These are phyloP conservation scores for Mnemiopsis leidyi DNA, from an alignment of 37 sponge, comb jelly and placozoan genomes.

Conservation along the genomic window DNA sequence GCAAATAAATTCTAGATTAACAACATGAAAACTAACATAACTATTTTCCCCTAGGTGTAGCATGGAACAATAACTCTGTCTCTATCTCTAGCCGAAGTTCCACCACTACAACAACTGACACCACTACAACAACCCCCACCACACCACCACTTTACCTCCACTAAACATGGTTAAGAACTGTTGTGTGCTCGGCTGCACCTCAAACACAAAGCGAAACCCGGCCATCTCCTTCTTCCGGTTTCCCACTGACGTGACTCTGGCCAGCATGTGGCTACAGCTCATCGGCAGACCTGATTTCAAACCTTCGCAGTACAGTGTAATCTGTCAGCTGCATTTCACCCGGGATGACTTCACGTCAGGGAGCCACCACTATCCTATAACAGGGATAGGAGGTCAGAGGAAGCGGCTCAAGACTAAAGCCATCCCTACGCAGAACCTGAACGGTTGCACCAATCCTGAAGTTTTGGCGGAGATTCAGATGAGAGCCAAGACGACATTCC, in stretches of 20 bases:
- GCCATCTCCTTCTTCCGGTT: slow-evolving; percentile 54
- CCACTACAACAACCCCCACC: too few relatives aligned
- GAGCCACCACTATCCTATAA: slow-evolving; percentile 29
- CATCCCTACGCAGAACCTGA: slow-evolving; percentile 46
- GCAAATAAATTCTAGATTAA: too few relatives aligned
- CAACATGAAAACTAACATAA: too few relatives aligned
- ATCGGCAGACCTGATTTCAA: slow-evolving; percentile 42
- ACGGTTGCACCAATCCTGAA: slow-evolving; percentile 22
- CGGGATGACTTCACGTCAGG: slow-evolving; percentile 43
- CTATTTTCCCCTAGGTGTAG: not conserved
- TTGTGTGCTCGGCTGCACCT: slow-evolving; percentile 38
- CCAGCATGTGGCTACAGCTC: slow-evolving; percentile 51
- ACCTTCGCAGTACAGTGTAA: slow-evolving; percentile 50
- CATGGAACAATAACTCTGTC: not conserved
- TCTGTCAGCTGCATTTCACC: slow-evolving; percentile 43
- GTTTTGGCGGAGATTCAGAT: slow-evolving; percentile 34
- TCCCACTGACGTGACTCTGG: slow-evolving; percentile 21
- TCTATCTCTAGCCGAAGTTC: too few relatives aligned
- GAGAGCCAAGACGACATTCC: slow-evolving; percentile 7
- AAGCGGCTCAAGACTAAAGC: slow-evolving; percentile 35
- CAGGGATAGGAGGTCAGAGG: slow-evolving; percentile 33
- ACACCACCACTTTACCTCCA: not conserved
- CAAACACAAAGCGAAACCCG: slow-evolving; percentile 45
- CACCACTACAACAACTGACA: too few relatives aligned
- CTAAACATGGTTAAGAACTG: slow-evolving; percentile 36